Evolutionary conservation across 2,797 vertebrate genomes (phyloP), one percentile per base, ranked within the genome.

Genomic region (Nyctalus aviator): DNA sequence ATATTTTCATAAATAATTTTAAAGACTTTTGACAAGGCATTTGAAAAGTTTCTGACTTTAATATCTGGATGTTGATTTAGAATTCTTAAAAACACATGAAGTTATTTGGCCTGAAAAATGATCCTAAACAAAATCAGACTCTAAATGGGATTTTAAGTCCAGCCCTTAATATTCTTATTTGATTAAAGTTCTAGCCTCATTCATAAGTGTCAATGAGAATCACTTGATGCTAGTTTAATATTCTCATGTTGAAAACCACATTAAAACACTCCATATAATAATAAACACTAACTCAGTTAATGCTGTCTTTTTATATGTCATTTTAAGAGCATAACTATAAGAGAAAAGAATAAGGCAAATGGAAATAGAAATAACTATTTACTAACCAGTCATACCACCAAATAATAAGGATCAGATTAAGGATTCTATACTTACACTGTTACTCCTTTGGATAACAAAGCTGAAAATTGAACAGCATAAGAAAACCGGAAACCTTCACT

Each of bases 81-180:
- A 93, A 94, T 93, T 66, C 68, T 76, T 68, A 87, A 96, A 97
- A 97, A 95, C 66, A 91, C 37, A 41, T 1, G 0, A 25, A 44
- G 20, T 18, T 95, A 83, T 93, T 93, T 96, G 55, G 48, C 73
- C 81, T 81, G 53, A 95, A 95, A 95, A 69, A 91, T 76, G 91
- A 92, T 64, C 62, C 71, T 72, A 95, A 97, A 94, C 71, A 95
- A 97, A 95, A 91, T 93, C 48, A 92, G 88, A 94, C 81, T 92
- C 44, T 73, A 93, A 96, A 86, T 94, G 75, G 53, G 23, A 27
- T 96, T 96, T 41, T 66, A 73, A 95, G 87, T 95, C 76, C 44
- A 88, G 27, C 46, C 88, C 64, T 95, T 81, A 94, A 95, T 92
- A 87, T 69, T 85, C 89, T 97, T 93, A 89, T 95, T 96, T 94